These are phyloP conservation scores for Noctilio leporinus DNA, from an alignment of 2,113 vertebrate genomes.

Conservation along the genomic window DNA sequence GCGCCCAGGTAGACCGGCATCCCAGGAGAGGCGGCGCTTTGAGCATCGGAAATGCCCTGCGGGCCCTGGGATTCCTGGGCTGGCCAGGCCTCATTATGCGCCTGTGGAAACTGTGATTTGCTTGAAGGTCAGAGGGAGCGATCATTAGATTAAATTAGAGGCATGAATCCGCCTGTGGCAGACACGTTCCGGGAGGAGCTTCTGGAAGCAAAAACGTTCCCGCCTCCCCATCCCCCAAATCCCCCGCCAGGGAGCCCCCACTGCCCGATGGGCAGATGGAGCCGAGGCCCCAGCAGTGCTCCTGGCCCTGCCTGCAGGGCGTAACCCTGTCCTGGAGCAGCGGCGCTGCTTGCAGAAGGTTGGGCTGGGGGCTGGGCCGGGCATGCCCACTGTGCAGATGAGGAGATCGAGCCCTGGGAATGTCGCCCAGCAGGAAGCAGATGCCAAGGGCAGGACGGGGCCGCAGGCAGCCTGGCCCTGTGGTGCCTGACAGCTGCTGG, in stretches of 20 bases:
- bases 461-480: neutral
- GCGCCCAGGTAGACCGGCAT: neutral
- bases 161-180: neutral
- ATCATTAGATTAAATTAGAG: conserved; percentile 34
- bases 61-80: neutral
- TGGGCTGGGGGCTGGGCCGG: too few relatives aligned
- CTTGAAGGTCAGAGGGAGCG: neutral
- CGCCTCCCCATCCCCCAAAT: fast-evolving
- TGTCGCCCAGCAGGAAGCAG: neutral
- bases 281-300: neutral
- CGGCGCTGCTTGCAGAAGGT: too few relatives aligned
- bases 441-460: neutral
- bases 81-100: neutral
- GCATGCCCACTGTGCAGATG: too few relatives aligned
- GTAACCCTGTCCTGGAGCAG: neutral
- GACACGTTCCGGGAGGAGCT: neutral
- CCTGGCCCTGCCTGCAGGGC: too few relatives aligned
- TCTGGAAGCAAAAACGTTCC: neutral
- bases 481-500: fast-evolving
- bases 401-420: neutral
- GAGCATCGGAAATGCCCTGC: neutral
- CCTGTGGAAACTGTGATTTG: neutral
- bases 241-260: neutral
- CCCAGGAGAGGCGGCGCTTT: neutral
- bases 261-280: neutral